Evolutionary conservation across 2,888 invertebrate species (phyloP).

Genomic region (Unio delphinus): DNA sequence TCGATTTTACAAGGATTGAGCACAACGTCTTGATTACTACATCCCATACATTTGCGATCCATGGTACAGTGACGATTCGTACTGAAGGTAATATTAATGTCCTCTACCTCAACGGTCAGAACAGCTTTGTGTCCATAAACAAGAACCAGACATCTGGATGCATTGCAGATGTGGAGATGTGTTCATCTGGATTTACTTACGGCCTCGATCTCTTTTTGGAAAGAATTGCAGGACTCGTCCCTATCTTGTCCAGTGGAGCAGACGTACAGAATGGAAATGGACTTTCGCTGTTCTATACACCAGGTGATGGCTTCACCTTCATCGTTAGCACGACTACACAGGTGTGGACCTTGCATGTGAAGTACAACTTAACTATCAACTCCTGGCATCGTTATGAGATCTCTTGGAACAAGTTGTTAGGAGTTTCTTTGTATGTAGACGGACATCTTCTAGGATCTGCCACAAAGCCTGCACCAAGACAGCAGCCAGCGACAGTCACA

Average conservation of each 20-base stretch:
- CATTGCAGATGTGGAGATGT: constrained; percentile 28
- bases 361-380: constrained; percentile 26
- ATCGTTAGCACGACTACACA: constrained; percentile 39
- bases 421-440: constrained; percentile 37
- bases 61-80: constrained; percentile 26
- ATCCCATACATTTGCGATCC: constrained; percentile 13
- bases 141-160: constrained; percentile 24
- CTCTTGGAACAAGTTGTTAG: constrained; percentile 45
- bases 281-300: constrained; percentile 35
- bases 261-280: constrained; percentile 33
- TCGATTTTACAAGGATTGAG: constrained; percentile 25
- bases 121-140: constrained; percentile 29
- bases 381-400: constrained; percentile 48
- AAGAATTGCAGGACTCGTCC: constrained; percentile 30
- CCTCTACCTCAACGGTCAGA: constrained; percentile 23
- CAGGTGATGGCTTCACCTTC: constrained; percentile 27
- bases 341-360: constrained; percentile 33
- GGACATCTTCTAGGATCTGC: constrained; percentile 35
- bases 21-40: constrained; percentile 29
- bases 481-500: constrained; percentile 8
- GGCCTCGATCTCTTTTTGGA: constrained; percentile 33
- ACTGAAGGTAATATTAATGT: constrained; percentile 12
- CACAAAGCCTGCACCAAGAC: constrained; percentile 15
- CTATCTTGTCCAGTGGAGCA: constrained; percentile 44
- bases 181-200: constrained; percentile 38